phyloP scores from a whole-genome alignment of 2,113 vertebrate species.

The Laticauda laticaudata region DNA sequence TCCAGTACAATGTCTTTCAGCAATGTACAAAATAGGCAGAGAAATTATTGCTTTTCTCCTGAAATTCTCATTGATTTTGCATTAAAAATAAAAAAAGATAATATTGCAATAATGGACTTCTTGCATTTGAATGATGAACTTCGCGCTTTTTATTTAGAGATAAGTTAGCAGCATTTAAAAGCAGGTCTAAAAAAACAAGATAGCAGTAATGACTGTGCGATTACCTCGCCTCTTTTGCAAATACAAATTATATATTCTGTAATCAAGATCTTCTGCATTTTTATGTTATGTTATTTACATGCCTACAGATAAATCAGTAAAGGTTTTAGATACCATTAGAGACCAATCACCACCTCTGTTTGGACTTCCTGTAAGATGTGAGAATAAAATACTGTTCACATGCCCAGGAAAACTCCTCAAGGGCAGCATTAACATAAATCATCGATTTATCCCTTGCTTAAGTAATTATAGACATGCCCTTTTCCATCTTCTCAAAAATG shows the following conservation, averaged over 20 bases:
- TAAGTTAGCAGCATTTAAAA: neutral
- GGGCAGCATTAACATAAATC: constrained; percentile 52
- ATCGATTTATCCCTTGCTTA: constrained; percentile 59
- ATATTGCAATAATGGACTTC: neutral
- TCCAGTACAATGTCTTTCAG: neutral
- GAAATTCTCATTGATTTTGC: neutral
- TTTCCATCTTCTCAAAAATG: constrained; percentile 44
- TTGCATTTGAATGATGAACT: neutral
- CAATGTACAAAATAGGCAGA: neutral
- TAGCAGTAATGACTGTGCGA: neutral
- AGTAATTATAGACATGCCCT: constrained; percentile 51
- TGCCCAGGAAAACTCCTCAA: constrained; percentile 46
- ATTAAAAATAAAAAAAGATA: neutral
- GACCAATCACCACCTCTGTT: constrained; percentile 48
- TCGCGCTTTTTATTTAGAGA: neutral
- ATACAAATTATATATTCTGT: neutral
- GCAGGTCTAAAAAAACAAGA: neutral
- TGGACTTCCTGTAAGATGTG: constrained; percentile 54
- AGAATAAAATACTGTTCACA: constrained; percentile 47
- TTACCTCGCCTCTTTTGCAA: neutral
- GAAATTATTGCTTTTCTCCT: neutral
- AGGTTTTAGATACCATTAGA: constrained; percentile 46
- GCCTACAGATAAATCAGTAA: constrained; percentile 46
- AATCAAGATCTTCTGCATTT: neutral
- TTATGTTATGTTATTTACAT: neutral